These are phyloP conservation scores for Paedocypris micromegethes DNA, from an alignment of 2,797 vertebrate species.

Conservation along the genomic window DNA sequence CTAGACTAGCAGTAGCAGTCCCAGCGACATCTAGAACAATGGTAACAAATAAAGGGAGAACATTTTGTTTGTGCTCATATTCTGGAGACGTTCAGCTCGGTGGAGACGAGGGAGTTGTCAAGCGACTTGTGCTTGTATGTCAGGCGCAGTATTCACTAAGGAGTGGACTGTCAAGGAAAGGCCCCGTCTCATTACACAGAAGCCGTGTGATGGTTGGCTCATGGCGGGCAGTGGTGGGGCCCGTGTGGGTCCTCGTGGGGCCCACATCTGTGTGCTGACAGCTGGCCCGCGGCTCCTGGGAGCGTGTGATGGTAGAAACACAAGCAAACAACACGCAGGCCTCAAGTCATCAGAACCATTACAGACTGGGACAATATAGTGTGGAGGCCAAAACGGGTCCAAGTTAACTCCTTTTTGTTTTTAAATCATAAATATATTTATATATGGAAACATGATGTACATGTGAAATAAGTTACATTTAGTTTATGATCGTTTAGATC, in stretches of 20 bases:
- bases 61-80: conserved; percentile 9
- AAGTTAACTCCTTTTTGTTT: too few relatives aligned
- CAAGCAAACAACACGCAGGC: conserved; percentile 4
- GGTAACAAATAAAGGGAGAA: background rate
- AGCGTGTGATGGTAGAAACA: background rate
- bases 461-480: too few relatives aligned
- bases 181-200: conserved; percentile 11
- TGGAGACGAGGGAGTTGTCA: conserved; percentile 11
- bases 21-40: conserved; percentile 5
- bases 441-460: too few relatives aligned
- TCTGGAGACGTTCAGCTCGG: background rate
- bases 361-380: background rate
- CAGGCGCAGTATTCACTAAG: conserved; percentile 20
- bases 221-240: background rate
- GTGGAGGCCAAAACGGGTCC: too few relatives aligned
- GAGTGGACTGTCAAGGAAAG: conserved; percentile 14
- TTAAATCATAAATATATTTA: too few relatives aligned
- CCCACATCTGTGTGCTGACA: conserved; percentile 28
- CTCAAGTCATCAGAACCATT: too few relatives aligned
- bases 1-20: background rate
- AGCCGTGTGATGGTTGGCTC: conserved; percentile 25
- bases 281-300: conserved; percentile 12
- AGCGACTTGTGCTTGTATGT: background rate
- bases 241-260: conserved; percentile 9
- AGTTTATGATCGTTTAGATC: too few relatives aligned